phyloP scores from a whole-genome alignment of 2,113 vertebrate species.

The Coptodon rendalli region DNA sequence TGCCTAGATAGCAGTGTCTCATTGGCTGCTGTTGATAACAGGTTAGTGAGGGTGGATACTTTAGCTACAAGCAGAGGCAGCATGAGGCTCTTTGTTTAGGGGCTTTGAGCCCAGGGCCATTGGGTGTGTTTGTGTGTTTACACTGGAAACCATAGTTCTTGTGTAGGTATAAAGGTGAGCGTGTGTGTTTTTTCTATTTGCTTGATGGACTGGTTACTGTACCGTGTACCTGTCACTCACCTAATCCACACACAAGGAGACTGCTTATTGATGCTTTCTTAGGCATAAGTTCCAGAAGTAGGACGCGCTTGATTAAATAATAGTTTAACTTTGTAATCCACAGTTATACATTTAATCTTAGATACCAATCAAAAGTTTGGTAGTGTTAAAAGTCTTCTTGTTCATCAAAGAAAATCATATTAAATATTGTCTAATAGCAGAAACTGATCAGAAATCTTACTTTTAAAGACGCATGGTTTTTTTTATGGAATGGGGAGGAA shows the following conservation, averaged over 20 bases:
- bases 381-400: background rate
- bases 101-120: background rate
- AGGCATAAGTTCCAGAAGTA: background rate
- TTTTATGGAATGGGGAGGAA: background rate
- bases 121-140: conserved; percentile 2
- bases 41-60: conserved; percentile 3
- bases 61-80: background rate
- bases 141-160: background rate
- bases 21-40: conserved; percentile 4
- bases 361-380: background rate
- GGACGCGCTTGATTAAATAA: background rate
- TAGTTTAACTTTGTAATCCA: background rate
- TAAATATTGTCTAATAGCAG: background rate
- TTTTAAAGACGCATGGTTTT: no score
- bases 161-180: background rate
- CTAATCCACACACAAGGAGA: background rate
- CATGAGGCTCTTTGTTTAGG: background rate
- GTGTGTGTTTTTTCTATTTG: background rate
- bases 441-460: background rate
- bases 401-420: background rate
- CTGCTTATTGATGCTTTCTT: background rate
- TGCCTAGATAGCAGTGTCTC: background rate
- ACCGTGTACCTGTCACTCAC: background rate
- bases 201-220: background rate
- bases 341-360: background rate